Conservation (phyloP, 2,797 vertebrate genomes). For the Mormyrus hasselquistii region DNA sequence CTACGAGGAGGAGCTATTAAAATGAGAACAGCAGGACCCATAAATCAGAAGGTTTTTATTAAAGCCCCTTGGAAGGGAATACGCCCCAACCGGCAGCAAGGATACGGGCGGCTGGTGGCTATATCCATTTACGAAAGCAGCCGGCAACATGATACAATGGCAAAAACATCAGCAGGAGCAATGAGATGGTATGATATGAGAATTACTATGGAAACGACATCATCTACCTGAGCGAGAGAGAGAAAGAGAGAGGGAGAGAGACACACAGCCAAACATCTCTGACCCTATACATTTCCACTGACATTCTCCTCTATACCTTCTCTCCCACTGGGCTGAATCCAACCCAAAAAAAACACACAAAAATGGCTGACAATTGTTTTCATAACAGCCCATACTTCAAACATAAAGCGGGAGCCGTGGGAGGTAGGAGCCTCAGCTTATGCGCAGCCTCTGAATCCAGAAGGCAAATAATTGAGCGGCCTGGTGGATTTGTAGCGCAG, state of each 20-base stretch:
- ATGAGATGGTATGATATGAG: not conserved
- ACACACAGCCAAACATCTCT: not conserved
- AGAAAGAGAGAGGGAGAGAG: not conserved
- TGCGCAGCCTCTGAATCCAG: not conserved
- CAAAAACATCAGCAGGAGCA: not conserved
- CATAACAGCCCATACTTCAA: not conserved
- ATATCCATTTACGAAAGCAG: conserved; percentile 22
- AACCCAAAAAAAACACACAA: not conserved
- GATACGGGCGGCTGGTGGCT: not conserved
- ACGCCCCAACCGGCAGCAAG: not conserved
- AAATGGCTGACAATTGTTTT: not conserved
- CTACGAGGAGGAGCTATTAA: conserved; percentile 33
- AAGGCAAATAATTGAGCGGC: not conserved
- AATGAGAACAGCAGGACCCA: conserved; percentile 22
- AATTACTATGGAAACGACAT: conserved; percentile 5
- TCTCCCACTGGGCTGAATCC: not conserved
- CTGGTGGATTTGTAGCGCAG: not conserved
- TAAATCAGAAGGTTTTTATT: conserved; percentile 45
- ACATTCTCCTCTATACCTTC: not conserved
- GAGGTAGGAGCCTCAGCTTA: not conserved
- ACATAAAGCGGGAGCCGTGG: not conserved
- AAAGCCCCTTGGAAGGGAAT: conserved; percentile 31
- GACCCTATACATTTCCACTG: not conserved
- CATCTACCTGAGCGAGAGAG: not conserved
- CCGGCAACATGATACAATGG: not conserved